Evolutionary conservation across 2,888 invertebrate species (phyloP), one percentile per base, ranked within the genome.

Genomic region (Tortrix viridana): DNA sequence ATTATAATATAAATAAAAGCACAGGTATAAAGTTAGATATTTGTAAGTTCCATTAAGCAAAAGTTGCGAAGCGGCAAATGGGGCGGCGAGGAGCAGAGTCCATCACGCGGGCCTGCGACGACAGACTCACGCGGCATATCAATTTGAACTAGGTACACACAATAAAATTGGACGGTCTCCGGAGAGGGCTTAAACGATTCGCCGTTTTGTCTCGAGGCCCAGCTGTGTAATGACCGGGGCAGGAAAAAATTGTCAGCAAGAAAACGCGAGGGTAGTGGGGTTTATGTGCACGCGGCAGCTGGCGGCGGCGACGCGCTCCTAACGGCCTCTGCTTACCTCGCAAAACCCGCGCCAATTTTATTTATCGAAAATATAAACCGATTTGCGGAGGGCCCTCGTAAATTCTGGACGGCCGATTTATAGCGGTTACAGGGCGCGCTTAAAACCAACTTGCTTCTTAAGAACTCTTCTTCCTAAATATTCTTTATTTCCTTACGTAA

Each of bases 351-450:
- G 91, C 91, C 91, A 90, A 91, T 91, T 92, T 91, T 92, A 92
- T 92, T 92, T 92, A 92, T 92, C 92, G 92, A 91, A 91, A 91
- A 91, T 92, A 91, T 92, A 92, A 92, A 91, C 89, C 91, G 90
- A 91, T 92, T 91, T 90, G 88, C 91, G 83, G 87, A 89, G 87
- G 86, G 80, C 86, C 86, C 80, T 89, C 91, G 90, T 91, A 91
- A 91, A 90, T 84, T 87, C 85, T 79, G 82, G 84, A 88, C 82
- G 84, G 82, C 82, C 89, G 90, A 91, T 91, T 91, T 91, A 91
- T 89, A 82, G 86, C 86, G 88, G 86, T 84, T 88, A 86, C 89
- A 85, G 81, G 87, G 77, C 87, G 88, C 84, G 90, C 85, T 86
- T 85, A 82, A 83, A 84, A 87, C 85, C 84, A 88, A 86, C 83